Evolutionary conservation across 2,113 vertebrate genomes (phyloP), one percentile per base, ranked within the genome.

Genomic region (Chaenocephalus aceratus): DNA sequence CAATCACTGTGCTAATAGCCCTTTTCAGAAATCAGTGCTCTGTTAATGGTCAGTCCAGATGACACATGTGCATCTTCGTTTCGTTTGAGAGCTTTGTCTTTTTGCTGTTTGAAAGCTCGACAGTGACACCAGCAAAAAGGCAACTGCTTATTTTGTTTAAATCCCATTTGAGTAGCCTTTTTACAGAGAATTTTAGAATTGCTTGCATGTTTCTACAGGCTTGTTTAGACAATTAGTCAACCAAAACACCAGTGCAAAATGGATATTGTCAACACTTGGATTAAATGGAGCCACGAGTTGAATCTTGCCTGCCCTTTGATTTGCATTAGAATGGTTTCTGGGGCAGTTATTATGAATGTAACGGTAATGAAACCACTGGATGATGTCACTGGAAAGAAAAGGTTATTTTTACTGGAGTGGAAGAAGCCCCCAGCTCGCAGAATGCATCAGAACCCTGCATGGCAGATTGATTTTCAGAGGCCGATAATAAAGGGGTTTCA

Each of bases 321-420:
- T 86, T 80, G 62, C 77, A 83, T 90, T 71, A 44, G 57, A 72
- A 69, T 86, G 44, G 72, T 76, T 30, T 69, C 68, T 9, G 56
- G 41, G 53, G 41, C 21, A 4, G 67, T 84, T 76, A 67, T 85
- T 70, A 76, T 78, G 68, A 49, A 56, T 68, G 34, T 67, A 75
- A 88, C 65, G 18, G 67, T 67, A 85, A 83, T 77, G 59, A 79
- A 83, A 76, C 75, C 66, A 16, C 73, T 2, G 1, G 14, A 70
- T 90, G 84, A 90, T 86, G 81, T 92, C 86, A 90, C 21, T 86
- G 86, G 90, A 89, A 89, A 85, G 74, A 80, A 76, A 69, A 75
- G 34, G 51, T 63, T 79, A 52, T 88, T 88, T 83, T 82, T 52
- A 53, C 60, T 58, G 72, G 71, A 57, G 60, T 85, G 75, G 58